A percentile compares a stretch with the other conserved stretches of the same genome.
These are phyloP conservation scores for Brenthis ino DNA, from an alignment of 2,888 invertebrate genomes.

Conservation along the genomic window DNA sequence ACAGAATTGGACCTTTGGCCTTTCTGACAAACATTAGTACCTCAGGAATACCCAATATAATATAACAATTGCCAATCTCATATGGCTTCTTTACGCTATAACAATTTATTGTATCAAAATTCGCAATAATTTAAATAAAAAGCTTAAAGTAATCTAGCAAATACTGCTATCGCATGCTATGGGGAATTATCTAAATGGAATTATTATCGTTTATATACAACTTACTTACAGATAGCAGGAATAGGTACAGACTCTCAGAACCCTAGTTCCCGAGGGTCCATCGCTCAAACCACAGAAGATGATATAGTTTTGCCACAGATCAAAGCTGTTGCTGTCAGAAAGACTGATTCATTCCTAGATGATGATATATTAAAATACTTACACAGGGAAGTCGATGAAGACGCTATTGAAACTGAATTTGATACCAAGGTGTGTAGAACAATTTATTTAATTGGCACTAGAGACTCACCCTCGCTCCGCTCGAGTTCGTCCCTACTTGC, in stretches of 20 bases:
- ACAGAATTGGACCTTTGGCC: no score
- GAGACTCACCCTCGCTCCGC: no score
- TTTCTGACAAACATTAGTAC: no score
- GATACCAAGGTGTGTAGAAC: slow-evolving; percentile 76
- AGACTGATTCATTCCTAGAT: slow-evolving; percentile 79
- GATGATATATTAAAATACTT: slow-evolving; percentile 85
- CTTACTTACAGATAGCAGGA: slow-evolving; percentile 75
- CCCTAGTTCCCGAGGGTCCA: slow-evolving; percentile 85
- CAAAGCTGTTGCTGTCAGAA: slow-evolving; percentile 53
- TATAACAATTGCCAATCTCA: no score
- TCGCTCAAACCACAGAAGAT: slow-evolving; percentile 75
- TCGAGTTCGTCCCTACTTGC: no score
- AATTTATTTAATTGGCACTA: background rate
- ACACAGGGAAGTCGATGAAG: slow-evolving; percentile 85
- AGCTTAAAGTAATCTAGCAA: no score
- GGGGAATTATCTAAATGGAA: background rate
- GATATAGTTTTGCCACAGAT: slow-evolving; percentile 56
- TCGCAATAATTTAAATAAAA: no score
- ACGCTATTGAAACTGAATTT: slow-evolving; percentile 87
- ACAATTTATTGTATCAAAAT: no score
- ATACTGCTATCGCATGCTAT: no score
- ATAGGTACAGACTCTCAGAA: slow-evolving; percentile 86
- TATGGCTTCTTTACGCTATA: no score
- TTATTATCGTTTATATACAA: background rate
- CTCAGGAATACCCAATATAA: no score